Evolutionary conservation across 2,113 vertebrate species (phyloP), one percentile per base, ranked within the genome.

Genomic region (Sigmodon hispidus): DNA sequence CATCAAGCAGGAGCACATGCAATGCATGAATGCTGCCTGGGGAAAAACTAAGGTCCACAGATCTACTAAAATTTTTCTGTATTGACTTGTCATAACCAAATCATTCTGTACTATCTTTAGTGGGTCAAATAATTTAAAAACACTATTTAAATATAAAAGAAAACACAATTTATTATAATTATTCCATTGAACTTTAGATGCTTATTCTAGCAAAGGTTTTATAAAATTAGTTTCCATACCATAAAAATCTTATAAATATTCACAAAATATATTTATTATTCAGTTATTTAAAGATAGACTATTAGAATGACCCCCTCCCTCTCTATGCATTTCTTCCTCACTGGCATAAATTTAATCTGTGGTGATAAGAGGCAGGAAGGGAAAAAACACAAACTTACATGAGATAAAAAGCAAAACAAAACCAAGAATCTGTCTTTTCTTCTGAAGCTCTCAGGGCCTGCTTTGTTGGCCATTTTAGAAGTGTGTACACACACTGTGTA

Each of bases 141-240:
- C 31, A 11, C 21, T 87, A 95, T 61, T 79, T 89, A 94, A 85
- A 72, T 88, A 40, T 84, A 5, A 92, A 80, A 85, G 50, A 87
- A 86, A 96, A 84, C 19, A 76, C 43, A 94, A 92, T 90, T 50
- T 10, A 36, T 40, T 87, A 55, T 36, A 48, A 17, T 76, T 83
- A 67, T 34, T 11, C 16, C n/a, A 75, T 0, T 75, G 26, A 17
- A 1, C 29, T 77, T 80, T 69, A 91, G 36, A 61, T 77, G 22
- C 73, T 86, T 85, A 93, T 77, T 93, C 67, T 86, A 94, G 57
- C 87, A 89, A 91, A 96, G 91, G n/a, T 63, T 92, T 67, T 88
- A 6, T 80, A 93, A 90, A 67, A 92, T 43, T 85, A 90, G 8
- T 61, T 34, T 89, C 17, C 3, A 70, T 65, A 67, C 55, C 72